Conservation (phyloP, 2,797 vertebrate genomes). For the Pipistrellus pygmaeus region DNA sequence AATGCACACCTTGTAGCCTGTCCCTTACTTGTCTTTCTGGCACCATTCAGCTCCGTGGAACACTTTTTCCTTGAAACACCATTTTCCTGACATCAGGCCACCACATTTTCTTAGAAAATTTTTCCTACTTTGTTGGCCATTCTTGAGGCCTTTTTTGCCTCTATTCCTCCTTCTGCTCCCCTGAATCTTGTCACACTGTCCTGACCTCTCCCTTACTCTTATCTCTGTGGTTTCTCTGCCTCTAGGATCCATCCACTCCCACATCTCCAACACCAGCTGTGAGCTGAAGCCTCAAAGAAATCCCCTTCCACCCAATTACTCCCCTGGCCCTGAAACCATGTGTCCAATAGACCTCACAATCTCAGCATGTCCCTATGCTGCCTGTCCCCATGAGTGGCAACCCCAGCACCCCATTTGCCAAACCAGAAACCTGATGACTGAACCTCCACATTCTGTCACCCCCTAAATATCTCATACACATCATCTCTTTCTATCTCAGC, state of each 20-base stretch:
- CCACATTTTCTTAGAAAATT: neutral
- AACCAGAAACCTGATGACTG: neutral
- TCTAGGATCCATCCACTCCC: rapidly evolving
- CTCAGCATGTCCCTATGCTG: neutral
- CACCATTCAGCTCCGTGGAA: neutral
- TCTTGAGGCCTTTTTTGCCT: neutral
- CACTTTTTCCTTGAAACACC: neutral
- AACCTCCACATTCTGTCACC: too few relatives aligned
- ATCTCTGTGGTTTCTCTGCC: neutral
- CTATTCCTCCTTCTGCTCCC: neutral
- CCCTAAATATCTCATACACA: neutral
- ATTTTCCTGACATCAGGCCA: neutral
- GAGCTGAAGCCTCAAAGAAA: neutral
- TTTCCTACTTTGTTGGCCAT: neutral
- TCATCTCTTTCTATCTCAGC: rapidly evolving
- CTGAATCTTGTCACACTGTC: too few relatives aligned
- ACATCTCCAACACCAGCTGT: neutral
- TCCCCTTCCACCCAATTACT: rapidly evolving
- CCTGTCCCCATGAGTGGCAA: neutral
- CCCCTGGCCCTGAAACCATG: neutral
- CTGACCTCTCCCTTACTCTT: too few relatives aligned
- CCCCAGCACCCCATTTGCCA: neutral
- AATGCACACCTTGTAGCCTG: neutral
- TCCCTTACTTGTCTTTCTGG: neutral
- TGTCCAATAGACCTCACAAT: neutral